A percentile compares a stretch with the other conserved stretches of the same genome.
Evolutionary conservation across 2,797 vertebrate genomes (phyloP).

Genomic region (Nyctalus aviator): DNA sequence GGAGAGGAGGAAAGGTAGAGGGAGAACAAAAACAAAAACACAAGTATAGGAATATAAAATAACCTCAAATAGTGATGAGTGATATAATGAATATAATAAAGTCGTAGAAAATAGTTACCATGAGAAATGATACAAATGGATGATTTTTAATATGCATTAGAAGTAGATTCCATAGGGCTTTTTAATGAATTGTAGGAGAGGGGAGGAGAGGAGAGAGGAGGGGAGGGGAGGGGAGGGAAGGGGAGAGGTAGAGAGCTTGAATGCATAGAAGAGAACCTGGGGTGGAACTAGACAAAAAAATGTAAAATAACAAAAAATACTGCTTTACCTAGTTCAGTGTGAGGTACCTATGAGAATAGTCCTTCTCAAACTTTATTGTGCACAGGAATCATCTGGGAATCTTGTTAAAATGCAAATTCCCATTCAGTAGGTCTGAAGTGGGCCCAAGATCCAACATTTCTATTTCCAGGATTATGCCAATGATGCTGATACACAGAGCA

Average conservation of each 20-base stretch:
- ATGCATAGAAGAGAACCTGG: background rate
- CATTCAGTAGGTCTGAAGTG: background rate
- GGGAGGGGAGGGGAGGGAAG: background rate
- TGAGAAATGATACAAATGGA: background rate
- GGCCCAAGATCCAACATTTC: background rate
- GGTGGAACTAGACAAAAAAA: background rate
- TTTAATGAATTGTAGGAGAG: background rate
- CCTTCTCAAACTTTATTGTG: background rate
- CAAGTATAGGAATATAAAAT: background rate
- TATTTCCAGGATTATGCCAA: background rate
- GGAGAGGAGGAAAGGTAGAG: accelerated
- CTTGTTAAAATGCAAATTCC: background rate
- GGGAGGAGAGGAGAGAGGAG: background rate
- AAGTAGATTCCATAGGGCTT: background rate
- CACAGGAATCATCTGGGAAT: background rate
- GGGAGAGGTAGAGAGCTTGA: background rate
- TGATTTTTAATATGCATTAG: background rate
- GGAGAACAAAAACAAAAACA: background rate
- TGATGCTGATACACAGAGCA: background rate
- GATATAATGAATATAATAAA: background rate
- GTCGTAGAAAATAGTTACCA: background rate
- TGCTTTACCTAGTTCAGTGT: background rate
- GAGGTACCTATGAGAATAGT: background rate
- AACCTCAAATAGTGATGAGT: background rate
- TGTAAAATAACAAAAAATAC: background rate